Evolutionary conservation across 2,113 vertebrate genomes (phyloP), one percentile per base, ranked within the genome.

Genomic region (Malurus melanocephalus): DNA sequence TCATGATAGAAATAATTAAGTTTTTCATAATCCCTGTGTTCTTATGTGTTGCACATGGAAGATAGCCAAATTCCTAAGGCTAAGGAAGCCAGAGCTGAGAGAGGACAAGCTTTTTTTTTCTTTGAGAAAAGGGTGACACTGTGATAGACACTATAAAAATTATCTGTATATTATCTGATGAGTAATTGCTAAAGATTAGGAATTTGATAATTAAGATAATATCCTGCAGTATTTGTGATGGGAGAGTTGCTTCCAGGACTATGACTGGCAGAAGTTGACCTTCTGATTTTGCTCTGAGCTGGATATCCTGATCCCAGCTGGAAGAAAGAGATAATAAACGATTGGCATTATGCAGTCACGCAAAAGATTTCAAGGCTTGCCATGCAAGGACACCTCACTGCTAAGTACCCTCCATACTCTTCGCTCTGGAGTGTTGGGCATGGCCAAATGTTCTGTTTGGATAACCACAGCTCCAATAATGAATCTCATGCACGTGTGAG

Each of bases 61-160:
- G 62, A 11, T 16, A 51, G 20, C 8, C 49, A 78, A 23, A 90
- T 57, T 76, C 33, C 21, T 68, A 59, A 74, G 8, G 14, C 8
- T 49, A 61, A 61, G 8, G 6, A 89, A 87, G 8, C 2, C 46
- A 62, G 51, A 69, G 6, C 2, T 46, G 19, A 66, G 7, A 73
- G 2, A 2, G 11, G 20, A 5, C n/a, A 52, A 57, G 10, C 0
- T 7, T 48, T 66, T 48, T 66, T 53, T 33, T 51, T 5, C 9
- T 67, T 67, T 42, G 32, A 42, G 48, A 24, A 62, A 35, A 49
- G 7, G 10, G 10, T 49, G 45, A 60, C 13, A 26, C 5, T 22
- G 6, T 73, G 49, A 45, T 28, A 79, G 57, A 68, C 18, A 40
- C 7, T 26, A 24, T 26, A 42, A 5, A 77, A 62, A 40, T 67